phyloP scores from a whole-genome alignment of 1,140 invertebrate genomes.

The Conus betulinus region DNA sequence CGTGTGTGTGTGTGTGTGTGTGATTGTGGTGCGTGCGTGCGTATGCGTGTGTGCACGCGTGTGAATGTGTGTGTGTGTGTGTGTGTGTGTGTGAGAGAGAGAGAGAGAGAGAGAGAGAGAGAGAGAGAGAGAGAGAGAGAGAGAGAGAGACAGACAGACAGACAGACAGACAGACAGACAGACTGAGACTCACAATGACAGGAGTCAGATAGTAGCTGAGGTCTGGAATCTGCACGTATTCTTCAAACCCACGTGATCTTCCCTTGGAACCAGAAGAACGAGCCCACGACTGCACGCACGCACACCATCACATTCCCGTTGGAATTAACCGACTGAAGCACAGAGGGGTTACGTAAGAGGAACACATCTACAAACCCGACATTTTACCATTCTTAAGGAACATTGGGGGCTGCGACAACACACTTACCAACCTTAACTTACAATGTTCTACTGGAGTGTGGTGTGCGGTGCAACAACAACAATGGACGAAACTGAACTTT shows the following conservation, averaged over 20 bases:
- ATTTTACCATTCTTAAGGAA: too few relatives aligned
- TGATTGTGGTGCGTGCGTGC: not conserved
- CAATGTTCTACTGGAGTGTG: too few relatives aligned
- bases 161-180: conserved; percentile 1
- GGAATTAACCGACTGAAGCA: too few relatives aligned
- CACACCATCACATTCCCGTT: too few relatives aligned
- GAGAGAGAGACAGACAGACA: not conserved
- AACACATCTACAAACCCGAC: too few relatives aligned
- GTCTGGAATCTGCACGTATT: conserved; percentile 71
- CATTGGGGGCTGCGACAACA: too few relatives aligned
- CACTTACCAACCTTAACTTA: too few relatives aligned
- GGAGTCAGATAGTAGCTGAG: conserved; percentile 80
- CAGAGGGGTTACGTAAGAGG: too few relatives aligned
- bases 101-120: not conserved
- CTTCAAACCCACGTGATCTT: conserved; percentile 65
- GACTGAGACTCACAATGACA: conserved; percentile 71
- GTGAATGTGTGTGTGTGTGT: conserved; percentile 6
- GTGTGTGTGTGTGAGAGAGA: not conserved
- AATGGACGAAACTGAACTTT: too few relatives aligned
- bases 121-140: not conserved
- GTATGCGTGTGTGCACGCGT: not conserved
- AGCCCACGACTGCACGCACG: conserved; percentile 69
- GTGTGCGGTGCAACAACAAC: too few relatives aligned
- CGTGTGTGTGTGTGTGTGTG: not conserved
- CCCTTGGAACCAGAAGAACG: conserved; percentile 77